Evolutionary conservation across 2,113 vertebrate genomes (phyloP), one percentile per base, ranked within the genome.

Genomic region (Cettia cetti): DNA sequence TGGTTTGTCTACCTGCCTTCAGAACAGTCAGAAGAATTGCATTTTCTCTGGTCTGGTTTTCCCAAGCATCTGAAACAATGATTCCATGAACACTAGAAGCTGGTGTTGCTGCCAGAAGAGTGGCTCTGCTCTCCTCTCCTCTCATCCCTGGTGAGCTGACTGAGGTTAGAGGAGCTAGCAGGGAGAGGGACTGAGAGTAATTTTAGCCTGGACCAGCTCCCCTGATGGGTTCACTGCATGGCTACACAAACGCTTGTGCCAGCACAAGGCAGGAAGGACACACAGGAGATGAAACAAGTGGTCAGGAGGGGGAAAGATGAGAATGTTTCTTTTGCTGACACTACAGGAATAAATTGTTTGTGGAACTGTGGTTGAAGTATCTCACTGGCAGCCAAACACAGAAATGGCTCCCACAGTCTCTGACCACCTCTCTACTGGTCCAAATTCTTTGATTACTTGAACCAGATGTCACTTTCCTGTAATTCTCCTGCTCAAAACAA

Each of bases 271-370:
- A 90, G 90, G 85, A 93, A 71, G 65, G 61, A 37, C 16, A 22
- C 13, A 2, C 64, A 56, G 72, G 66, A 75, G 61, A 37, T 82
- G 40, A 52, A 76, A 64, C 61, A 79, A 94, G 90, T 86, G 94
- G 95, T 95, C 70, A 68, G 78, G n/a, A 44, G 79, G 14, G 22
- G 33, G 79, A 57, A 82, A 88, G 49, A 93, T 49, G 82, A 81
- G 88, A 92, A 61, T 53, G n/a, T 72, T 95, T 49, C 66, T 87
- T 84, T 39, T 92, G 95, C 95, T 94, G 94, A 96, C 82, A 61
- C 47, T 1, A 6, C 64, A 78, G 54, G 88, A 63, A 81, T 63
- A 30, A 68, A 65, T 50, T 85, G 84, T 68, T 94, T 90, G 80
- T 85, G 88, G 92, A 92, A 33, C 52, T 81, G 79, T 92, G 92